Evolutionary conservation across 2,888 invertebrate species (phyloP).

Genomic region (Dilophus febrilis): DNA sequence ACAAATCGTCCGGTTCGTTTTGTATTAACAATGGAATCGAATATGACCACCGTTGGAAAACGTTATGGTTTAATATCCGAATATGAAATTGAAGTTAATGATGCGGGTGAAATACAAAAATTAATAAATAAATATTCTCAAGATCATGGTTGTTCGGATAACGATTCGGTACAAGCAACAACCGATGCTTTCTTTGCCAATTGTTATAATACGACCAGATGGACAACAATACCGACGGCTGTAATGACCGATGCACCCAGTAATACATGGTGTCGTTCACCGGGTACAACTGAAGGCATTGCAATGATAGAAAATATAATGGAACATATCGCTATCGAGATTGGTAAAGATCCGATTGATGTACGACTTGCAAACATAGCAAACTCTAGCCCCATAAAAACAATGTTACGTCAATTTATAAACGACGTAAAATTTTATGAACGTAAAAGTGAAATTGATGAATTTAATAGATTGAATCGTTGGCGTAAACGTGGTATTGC

Average conservation of each 20-base stretch:
- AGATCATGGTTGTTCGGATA: constrained; percentile 35
- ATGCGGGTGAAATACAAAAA: constrained; percentile 47
- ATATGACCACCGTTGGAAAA: constrained; percentile 53
- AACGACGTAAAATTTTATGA: constrained; percentile 28
- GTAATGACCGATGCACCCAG: constrained; percentile 47
- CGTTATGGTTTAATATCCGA: constrained; percentile 40
- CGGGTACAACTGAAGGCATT: constrained; percentile 40
- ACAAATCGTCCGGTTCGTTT: constrained; percentile 48
- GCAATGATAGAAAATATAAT: constrained; percentile 44
- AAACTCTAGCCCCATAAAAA: constrained; percentile 23
- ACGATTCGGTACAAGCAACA: constrained; percentile 33
- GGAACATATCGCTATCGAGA: constrained; percentile 43
- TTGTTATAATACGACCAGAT: constrained; percentile 54
- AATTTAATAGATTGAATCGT: constrained; percentile 33
- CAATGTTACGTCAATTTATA: constrained; percentile 35
- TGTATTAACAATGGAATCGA: constrained; percentile 49
- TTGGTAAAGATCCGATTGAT: constrained; percentile 38
- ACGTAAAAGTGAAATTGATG: constrained; percentile 22
- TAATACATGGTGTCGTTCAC: constrained; percentile 54
- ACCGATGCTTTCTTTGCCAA: constrained; percentile 30
- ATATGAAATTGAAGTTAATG: constrained; percentile 47
- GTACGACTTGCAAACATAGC: constrained; percentile 38
- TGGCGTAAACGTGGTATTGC: constrained; percentile 37
- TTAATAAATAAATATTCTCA: constrained; percentile 37
- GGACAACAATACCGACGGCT: constrained; percentile 33